phyloP scores from a whole-genome alignment of 2,888 invertebrate genomes.

The Heliconius hortense region DNA sequence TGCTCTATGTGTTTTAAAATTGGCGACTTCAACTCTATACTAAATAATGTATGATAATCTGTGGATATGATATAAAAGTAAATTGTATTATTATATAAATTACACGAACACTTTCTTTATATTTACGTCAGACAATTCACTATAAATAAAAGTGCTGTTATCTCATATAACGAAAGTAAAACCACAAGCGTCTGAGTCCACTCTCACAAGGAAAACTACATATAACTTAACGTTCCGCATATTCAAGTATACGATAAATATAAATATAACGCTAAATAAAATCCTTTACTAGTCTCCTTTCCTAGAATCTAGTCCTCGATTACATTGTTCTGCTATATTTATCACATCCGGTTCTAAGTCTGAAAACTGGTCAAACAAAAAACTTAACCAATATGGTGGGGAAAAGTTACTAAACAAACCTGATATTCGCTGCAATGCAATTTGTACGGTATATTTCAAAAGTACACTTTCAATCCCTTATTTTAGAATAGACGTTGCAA shows the following conservation, averaged over 20 bases:
- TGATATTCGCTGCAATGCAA: conserved; percentile 35
- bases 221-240: conserved; percentile 14
- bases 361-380: conserved; percentile 39
- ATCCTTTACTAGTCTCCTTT: conserved; percentile 15
- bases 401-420: conserved; percentile 40
- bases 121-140: neutral
- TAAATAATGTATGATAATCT: neutral
- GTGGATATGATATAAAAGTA: neutral
- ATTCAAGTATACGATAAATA: neutral
- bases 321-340: conserved; percentile 25
- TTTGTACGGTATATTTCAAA: conserved; percentile 39
- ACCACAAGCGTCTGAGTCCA: conserved; percentile 20
- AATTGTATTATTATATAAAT: neutral
- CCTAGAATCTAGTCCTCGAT: neutral
- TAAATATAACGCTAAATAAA: neutral
- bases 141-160: conserved; percentile 12
- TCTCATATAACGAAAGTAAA: conserved; percentile 26
- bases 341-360: conserved; percentile 37
- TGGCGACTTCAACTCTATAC: neutral
- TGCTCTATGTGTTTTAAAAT: conserved; percentile 20
- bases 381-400: conserved; percentile 29
- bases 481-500: conserved; percentile 13
- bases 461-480: conserved; percentile 35
- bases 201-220: conserved; percentile 23
- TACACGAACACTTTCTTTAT: conserved; percentile 9